These are phyloP conservation scores for Xerus rutilus DNA, from an alignment of 2,797 vertebrate species.

Conservation along the genomic window DNA sequence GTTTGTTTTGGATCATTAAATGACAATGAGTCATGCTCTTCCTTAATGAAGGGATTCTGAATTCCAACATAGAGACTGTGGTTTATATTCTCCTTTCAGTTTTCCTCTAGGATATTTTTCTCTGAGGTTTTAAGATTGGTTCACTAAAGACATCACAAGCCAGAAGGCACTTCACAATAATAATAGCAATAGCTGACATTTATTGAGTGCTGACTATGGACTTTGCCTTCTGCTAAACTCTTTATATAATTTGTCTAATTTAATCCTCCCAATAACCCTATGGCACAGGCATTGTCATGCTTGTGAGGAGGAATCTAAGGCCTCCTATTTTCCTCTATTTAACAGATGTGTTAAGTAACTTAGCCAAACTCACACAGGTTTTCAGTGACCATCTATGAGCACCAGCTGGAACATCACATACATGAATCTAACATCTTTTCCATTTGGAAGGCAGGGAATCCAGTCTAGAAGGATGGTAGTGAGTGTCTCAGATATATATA, in stretches of 20 bases:
- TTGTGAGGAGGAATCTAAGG: background rate
- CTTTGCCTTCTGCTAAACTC: constrained; percentile 13
- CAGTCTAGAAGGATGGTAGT: background rate
- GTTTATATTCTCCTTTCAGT: constrained; percentile 52
- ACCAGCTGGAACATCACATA: background rate
- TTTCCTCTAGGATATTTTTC: constrained; percentile 36
- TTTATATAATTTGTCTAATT: background rate
- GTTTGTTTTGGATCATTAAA: constrained; percentile 36
- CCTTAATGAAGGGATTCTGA: constrained; percentile 1
- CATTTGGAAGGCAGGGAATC: background rate
- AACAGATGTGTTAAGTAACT: constrained; percentile 13
- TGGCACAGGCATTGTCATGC: background rate
- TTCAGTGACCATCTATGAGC: background rate
- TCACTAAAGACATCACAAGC: constrained; percentile 5
- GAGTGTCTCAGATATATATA: background rate
- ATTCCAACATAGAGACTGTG: background rate
- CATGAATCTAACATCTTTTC: constrained; percentile 11
- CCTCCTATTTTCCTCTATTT: background rate
- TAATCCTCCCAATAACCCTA: background rate
- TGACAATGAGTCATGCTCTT: background rate
- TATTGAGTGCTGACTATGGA: constrained; percentile 24
- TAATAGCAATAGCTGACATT: background rate
- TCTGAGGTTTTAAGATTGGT: background rate
- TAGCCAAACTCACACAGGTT: background rate
- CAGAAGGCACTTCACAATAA: background rate